These are phyloP conservation scores for Dinocampus coccinellae DNA, from an alignment of 2,888 invertebrate genomes.

Conservation along the genomic window DNA sequence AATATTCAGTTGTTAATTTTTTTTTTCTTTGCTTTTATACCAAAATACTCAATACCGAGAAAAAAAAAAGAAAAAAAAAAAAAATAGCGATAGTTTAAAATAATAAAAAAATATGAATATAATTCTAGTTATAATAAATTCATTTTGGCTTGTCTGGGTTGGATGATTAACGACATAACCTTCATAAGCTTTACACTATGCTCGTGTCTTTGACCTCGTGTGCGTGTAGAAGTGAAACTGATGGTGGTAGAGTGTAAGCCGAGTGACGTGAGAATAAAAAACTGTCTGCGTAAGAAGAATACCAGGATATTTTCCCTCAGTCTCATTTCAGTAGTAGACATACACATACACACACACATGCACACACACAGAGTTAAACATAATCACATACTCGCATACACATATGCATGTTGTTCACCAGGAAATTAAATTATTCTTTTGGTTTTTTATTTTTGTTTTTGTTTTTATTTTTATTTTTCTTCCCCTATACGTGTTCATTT, in stretches of 20 bases:
- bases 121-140: conserved; percentile 1
- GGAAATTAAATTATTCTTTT: conserved; percentile 47
- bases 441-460: neutral
- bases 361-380: too few species aligned
- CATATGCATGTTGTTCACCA: too few species aligned
- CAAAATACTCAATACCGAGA: neutral
- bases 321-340: conserved; percentile 21
- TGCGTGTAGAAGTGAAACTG: neutral
- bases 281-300: conserved; percentile 40
- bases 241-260: neutral
- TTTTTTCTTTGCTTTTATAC: neutral
- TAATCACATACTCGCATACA: too few species aligned
- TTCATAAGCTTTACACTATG: conserved; percentile 41
- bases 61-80: neutral
- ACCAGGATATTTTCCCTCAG: conserved; percentile 23
- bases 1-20: neutral
- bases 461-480: too few species aligned
- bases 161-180: conserved; percentile 44
- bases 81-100: neutral
- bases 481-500: conserved; percentile 10
- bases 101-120: too few species aligned
- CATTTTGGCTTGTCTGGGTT: conserved; percentile 15
- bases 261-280: neutral
- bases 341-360: neutral
- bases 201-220: neutral